A percentile compares a stretch with the other conserved stretches of the same genome.
Conservation (phyloP, 2,113 vertebrate species). For the Todiramphus saurophagus region DNA sequence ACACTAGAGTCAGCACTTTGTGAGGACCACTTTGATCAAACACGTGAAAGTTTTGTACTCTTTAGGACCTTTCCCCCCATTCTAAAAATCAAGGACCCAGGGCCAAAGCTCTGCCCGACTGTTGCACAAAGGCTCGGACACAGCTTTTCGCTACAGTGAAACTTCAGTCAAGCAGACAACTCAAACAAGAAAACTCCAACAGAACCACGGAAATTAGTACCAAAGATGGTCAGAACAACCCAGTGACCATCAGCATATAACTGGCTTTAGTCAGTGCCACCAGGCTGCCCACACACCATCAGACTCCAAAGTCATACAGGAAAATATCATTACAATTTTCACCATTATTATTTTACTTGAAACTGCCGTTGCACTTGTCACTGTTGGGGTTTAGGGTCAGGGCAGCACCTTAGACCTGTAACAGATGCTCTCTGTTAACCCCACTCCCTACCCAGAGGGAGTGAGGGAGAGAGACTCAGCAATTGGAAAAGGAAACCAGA, state of each 20-base stretch:
- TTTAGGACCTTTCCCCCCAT: constrained; percentile 49
- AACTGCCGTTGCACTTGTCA: neutral
- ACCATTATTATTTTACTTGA: neutral
- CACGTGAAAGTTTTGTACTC: neutral
- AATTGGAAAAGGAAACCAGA: no score
- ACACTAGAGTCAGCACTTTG: neutral
- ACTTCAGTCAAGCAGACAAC: neutral
- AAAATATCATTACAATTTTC: neutral
- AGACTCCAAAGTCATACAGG: neutral
- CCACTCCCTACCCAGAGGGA: no score
- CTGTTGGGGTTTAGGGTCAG: no score
- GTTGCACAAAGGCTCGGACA: constrained; percentile 10
- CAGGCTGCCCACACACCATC: neutral
- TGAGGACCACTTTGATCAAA: neutral
- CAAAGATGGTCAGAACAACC: neutral
- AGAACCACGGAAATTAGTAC: neutral
- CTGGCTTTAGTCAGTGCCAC: neutral
- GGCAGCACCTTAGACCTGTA: no score
- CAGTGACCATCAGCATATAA: neutral
- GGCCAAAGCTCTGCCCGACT: neutral
- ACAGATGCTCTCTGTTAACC: no score
- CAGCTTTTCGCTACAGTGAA: fast-evolving
- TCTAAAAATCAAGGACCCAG: constrained; percentile 66
- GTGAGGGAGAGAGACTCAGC: no score
- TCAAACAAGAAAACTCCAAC: neutral